Percentiles rank a stretch among this genome's conserved stretches.
Evolutionary conservation across 2,797 vertebrate species (phyloP).

Genomic region (Megaceryle alcyon): DNA sequence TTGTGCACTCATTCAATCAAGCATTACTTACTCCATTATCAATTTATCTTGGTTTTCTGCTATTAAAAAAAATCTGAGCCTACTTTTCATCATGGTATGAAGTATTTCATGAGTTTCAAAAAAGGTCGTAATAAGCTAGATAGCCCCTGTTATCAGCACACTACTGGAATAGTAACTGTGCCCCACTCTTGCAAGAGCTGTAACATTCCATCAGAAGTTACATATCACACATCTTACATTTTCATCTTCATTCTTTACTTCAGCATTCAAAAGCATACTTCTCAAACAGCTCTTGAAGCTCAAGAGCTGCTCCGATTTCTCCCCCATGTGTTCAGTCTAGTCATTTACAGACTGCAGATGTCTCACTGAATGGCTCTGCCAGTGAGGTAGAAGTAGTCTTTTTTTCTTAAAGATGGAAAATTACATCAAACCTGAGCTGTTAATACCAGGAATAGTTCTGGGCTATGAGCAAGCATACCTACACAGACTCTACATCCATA

Average conservation of each 20-base stretch:
- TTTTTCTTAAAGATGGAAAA: background rate
- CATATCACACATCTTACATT: background rate
- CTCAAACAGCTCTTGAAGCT: background rate
- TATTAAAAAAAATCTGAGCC: background rate
- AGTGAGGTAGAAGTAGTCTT: background rate
- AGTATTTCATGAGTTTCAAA: background rate
- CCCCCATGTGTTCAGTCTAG: background rate
- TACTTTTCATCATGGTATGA: background rate
- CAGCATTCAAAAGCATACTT: background rate
- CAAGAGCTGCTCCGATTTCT: background rate
- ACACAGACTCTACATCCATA: background rate
- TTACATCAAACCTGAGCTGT: fast-evolving
- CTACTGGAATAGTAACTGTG: background rate
- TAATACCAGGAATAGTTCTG: background rate
- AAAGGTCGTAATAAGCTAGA: background rate
- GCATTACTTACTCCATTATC: background rate
- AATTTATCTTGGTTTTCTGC: background rate
- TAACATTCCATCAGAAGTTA: background rate
- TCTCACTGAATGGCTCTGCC: background rate
- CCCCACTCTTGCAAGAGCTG: background rate
- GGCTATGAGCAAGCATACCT: background rate
- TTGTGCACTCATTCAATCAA: background rate
- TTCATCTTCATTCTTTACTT: background rate
- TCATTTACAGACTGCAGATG: background rate
- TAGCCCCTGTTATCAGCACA: background rate